Base-by-base conservation (phyloP, 2,113 vertebrate species). In the Vulpes ferrilata region DNA sequence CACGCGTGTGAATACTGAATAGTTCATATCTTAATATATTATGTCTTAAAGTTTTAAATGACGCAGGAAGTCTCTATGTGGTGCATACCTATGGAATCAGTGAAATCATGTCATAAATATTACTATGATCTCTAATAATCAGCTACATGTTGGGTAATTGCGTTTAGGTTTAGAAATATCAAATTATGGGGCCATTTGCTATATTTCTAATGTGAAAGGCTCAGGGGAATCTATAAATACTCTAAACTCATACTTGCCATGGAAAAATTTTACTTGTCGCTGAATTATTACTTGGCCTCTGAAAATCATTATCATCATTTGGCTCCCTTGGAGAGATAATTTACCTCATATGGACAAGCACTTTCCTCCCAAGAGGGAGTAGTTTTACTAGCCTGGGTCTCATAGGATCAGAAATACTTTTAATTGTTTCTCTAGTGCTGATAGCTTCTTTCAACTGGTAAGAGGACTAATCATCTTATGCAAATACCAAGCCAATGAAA, bases 281-380 rank as follows among this genome's bases (percentile, higher is more conserved):
- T 97, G 96, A 98, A 92, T 98, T 97, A 97, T 98, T 96, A 94
- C 94, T 96, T 97, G 97, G 97, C 88, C 79, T 97, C 93, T 97
- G 88, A 97, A 98, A 98, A 98, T 97, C 96, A 98, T 98, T 94
- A 95, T 92, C 97, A 95, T 98, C 82, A 97, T 98, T 97, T 95
- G 96, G 95, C 96, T 97, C 97, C 96, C 97, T 98, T 94, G 88
- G 97, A 97, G 97, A 97, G 83, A 96, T 97, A 98, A 98, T 98
- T 98, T 98, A 98, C 97, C 97, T 97, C 98, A 98, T 90, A 97
- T 74, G 97, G 97, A 78, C 97, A 98, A 97, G 96, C 43, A 83
- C 85, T 97, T 98, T 93, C 96, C 91, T 98, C 96, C 95, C 97
- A 73, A 95, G 96, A 94, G 97, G 97, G 78, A 98, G 69, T 87